Percentiles rank a stretch among this genome's conserved stretches.
Evolutionary conservation across 2,113 vertebrate genomes (phyloP).

Genomic region (Ariopsis seemanni): DNA sequence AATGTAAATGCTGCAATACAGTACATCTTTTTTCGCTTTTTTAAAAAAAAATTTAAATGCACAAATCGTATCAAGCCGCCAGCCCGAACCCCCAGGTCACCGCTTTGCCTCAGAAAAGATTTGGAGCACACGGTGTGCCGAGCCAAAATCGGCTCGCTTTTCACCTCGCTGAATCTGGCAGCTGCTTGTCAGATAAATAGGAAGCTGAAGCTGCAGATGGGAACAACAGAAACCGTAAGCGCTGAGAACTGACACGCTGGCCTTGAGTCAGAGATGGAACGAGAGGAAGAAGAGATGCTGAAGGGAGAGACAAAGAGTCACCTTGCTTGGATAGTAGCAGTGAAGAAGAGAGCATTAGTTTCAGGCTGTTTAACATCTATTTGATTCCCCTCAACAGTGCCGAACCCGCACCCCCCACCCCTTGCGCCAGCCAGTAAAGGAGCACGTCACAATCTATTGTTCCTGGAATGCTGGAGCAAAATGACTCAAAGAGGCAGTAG

Average conservation of each 20-base stretch:
- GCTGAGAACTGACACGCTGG: conserved; percentile 3
- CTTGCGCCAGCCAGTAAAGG: conserved; percentile 55
- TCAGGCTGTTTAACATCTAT: conserved; percentile 71
- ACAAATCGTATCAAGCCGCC: neutral
- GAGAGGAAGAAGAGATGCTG: conserved; percentile 15
- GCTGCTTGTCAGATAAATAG: conserved; percentile 36
- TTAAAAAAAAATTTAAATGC: conserved; percentile 32
- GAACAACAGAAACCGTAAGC: neutral
- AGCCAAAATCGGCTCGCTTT: conserved; percentile 27
- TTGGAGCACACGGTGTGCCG: conserved; percentile 10
- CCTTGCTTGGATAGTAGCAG: neutral
- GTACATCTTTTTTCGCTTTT: conserved; percentile 44
- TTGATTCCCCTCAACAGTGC: conserved; percentile 39
- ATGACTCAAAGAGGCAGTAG: conserved; percentile 25
- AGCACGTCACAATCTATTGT: conserved; percentile 56
- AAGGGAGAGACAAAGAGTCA: neutral
- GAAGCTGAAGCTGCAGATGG: conserved; percentile 7
- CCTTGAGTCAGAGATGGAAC: neutral
- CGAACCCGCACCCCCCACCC: neutral
- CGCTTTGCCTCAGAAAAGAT: too few species aligned
- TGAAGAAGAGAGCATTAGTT: conserved; percentile 69
- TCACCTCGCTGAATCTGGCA: conserved; percentile 27
- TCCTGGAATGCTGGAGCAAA: conserved; percentile 42
- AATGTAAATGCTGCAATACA: conserved; percentile 39
- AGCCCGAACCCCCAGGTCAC: too few species aligned